phyloP scores from a whole-genome alignment of 2,888 invertebrate genomes.

The Brachyptera putata region DNA sequence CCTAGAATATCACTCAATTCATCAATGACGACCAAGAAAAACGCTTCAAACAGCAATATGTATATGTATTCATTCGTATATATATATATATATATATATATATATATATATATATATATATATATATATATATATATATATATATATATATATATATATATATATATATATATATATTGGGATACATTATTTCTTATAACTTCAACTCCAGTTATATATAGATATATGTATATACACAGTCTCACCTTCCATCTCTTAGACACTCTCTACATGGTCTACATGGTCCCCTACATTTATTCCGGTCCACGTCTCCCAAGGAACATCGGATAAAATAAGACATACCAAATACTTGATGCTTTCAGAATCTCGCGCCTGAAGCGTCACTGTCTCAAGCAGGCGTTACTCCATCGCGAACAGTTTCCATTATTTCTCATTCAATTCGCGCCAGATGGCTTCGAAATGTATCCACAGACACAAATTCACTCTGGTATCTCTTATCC shows the following conservation, averaged over 20 bases:
- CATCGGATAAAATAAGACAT: constrained; percentile 1
- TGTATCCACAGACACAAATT: constrained; percentile 4
- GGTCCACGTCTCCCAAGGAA: not conserved
- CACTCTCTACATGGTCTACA: not conserved
- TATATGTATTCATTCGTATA: no score
- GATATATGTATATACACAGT: no score
- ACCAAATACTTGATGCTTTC: constrained; percentile 6
- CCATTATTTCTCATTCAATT: constrained; percentile 15
- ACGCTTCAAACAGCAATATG: no score
- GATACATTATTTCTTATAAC: not conserved
- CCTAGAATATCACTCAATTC: no score
- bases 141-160: no score
- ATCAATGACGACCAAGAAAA: no score
- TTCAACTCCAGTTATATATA: not conserved
- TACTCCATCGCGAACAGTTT: constrained; percentile 1
- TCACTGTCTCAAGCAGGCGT: constrained; percentile 2
- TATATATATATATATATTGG: no score
- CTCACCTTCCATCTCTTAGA: no score
- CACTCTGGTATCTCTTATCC: not conserved
- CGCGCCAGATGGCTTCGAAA: constrained; percentile 13
- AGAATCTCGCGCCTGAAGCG: constrained; percentile 1
- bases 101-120: no score
- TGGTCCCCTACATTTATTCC: constrained; percentile 1
- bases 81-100: no score
- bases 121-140: no score